phyloP scores from a whole-genome alignment of 30 jellyfish, hydroid and myxozoan genomes.

The Cassiopea andromeda region DNA sequence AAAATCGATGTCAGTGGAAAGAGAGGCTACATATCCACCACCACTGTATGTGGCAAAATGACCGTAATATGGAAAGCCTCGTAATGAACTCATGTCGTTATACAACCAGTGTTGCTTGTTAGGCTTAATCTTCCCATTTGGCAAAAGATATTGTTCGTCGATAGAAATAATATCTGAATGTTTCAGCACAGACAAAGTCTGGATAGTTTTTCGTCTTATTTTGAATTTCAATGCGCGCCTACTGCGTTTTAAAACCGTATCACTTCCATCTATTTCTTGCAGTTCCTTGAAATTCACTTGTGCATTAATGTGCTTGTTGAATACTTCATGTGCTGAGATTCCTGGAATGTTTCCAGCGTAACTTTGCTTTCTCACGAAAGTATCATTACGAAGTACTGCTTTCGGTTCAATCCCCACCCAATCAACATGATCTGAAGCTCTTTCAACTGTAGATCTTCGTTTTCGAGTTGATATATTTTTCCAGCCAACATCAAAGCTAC shows the following conservation, averaged over 20 bases:
- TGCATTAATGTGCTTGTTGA: no score
- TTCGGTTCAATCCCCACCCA: no score
- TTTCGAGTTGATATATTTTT: constrained; percentile 12
- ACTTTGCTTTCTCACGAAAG: no score
- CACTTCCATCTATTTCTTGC: not conserved
- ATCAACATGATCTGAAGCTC: not conserved
- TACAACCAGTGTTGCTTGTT: constrained; percentile 46
- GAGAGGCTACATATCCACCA: constrained; percentile 86
- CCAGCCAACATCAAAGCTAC: constrained; percentile 45
- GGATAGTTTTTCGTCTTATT: constrained; percentile 49
- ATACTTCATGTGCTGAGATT: no score
- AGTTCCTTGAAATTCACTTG: not conserved
- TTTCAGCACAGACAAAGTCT: constrained; percentile 15
- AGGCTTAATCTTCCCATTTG: constrained; percentile 42
- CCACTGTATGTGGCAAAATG: constrained; percentile 69
- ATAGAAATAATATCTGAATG: constrained; percentile 32
- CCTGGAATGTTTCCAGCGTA: no score
- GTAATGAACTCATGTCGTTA: constrained; percentile 43
- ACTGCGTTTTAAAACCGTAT: not conserved
- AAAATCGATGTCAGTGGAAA: constrained; percentile 52
- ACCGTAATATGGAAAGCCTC: constrained; percentile 84
- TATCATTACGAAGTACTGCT: no score
- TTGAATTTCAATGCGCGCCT: constrained; percentile 53
- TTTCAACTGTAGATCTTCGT: constrained; percentile 5
- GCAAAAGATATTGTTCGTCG: constrained; percentile 40